Evolutionary conservation across 53 echinoderm and acorn worm genomes (phyloP).

Genomic region (Henricia sp.): DNA sequence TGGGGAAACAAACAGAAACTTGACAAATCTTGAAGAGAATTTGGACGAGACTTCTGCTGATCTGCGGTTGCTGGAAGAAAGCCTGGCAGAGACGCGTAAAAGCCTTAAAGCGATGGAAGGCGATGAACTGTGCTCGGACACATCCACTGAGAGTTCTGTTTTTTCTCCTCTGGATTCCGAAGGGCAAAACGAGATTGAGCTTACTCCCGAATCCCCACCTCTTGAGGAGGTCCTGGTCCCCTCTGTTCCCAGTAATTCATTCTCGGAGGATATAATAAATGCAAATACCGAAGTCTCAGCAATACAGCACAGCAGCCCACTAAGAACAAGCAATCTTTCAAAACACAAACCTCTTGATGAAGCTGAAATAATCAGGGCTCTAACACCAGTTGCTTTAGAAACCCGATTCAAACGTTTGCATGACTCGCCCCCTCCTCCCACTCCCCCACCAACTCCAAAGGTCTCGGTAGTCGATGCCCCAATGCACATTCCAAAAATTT

Average conservation of each 20-base stretch:
- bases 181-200: conserved; percentile 22
- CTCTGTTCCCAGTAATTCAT: background rate
- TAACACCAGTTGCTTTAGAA: conserved; percentile 18
- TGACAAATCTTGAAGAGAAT: conserved; percentile 63
- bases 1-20: conserved; percentile 71
- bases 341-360: conserved; percentile 8
- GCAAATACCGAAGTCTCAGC: conserved; percentile 5
- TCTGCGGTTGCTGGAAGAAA: conserved; percentile 66
- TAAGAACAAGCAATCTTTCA: background rate
- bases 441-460: conserved; percentile 51
- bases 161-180: conserved; percentile 25
- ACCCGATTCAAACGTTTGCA: background rate
- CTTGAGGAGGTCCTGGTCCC: background rate
- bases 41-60: conserved; percentile 70
- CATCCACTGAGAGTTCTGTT: conserved; percentile 34
- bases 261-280: conserved; percentile 44
- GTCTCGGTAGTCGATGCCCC: conserved; percentile 39
- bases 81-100: conserved; percentile 74
- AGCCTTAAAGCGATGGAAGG: conserved; percentile 73
- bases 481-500: conserved; percentile 23
- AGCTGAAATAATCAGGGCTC: conserved; percentile 29
- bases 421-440: conserved; percentile 31
- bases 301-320: background rate
- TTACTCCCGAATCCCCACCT: conserved; percentile 9
- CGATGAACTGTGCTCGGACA: conserved; percentile 69